Evolutionary conservation across 2,888 invertebrate genomes (phyloP).

Genomic region (Axea sp.): DNA sequence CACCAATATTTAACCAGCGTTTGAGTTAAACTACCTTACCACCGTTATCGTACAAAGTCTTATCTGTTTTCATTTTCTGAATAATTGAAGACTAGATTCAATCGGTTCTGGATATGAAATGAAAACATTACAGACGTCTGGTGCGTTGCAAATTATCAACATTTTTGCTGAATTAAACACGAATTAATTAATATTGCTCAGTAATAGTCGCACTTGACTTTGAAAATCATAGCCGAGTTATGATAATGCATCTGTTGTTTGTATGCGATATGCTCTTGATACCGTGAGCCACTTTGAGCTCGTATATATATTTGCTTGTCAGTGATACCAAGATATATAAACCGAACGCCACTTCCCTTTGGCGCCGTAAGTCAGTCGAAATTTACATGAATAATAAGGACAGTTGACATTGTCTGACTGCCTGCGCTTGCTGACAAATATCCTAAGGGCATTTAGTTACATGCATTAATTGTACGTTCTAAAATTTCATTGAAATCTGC

Average conservation of each 20-base stretch:
- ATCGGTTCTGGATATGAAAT: too few relatives aligned
- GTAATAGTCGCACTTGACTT: slow-evolving; percentile 41
- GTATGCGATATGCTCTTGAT: slow-evolving; percentile 26
- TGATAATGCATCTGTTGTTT: slow-evolving; percentile 38
- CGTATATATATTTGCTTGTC: slow-evolving; percentile 39
- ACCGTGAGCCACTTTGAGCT: slow-evolving; percentile 15
- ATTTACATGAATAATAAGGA: slow-evolving; percentile 61
- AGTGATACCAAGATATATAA: slow-evolving; percentile 57
- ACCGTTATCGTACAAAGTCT: too few relatives aligned
- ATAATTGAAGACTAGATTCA: too few relatives aligned
- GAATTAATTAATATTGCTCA: slow-evolving; percentile 13
- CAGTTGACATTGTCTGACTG: slow-evolving; percentile 56
- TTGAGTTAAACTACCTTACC: too few relatives aligned
- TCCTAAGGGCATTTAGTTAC: slow-evolving; percentile 56
- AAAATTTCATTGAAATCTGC: slow-evolving; percentile 49
- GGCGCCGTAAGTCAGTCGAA: slow-evolving; percentile 57
- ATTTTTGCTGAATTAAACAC: too few relatives aligned
- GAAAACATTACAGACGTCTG: too few relatives aligned
- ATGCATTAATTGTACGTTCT: slow-evolving; percentile 45
- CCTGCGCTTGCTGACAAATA: slow-evolving; percentile 51
- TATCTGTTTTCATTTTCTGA: too few relatives aligned
- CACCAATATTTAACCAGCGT: too few relatives aligned
- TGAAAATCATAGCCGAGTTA: slow-evolving; percentile 43
- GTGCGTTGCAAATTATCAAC: too few relatives aligned
- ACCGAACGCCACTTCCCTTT: slow-evolving; percentile 56